Evolutionary conservation across 2,888 invertebrate genomes (phyloP).

Genomic region (Drosophila robusta): DNA sequence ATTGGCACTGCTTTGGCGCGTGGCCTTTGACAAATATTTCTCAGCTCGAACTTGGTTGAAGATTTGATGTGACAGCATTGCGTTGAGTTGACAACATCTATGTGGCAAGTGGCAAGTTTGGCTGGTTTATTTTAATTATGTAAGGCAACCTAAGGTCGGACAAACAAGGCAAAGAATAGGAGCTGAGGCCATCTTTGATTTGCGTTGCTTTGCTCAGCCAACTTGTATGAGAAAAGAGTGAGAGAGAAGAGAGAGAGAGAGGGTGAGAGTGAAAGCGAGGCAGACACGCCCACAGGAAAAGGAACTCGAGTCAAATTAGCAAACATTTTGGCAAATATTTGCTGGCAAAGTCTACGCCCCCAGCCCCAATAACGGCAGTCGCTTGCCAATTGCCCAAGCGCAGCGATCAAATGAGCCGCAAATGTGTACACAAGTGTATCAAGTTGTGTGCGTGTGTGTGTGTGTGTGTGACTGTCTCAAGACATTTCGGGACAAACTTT

Average conservation of each 20-base stretch:
- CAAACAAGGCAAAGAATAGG: not conserved
- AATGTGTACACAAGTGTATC: constrained; percentile 68
- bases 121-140: constrained; percentile 42
- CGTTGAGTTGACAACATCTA: constrained; percentile 12
- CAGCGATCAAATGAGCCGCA: constrained; percentile 77
- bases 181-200: constrained; percentile 25
- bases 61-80: constrained; percentile 6
- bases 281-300: constrained; percentile 16
- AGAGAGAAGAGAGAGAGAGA: not conserved
- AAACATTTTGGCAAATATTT: constrained; percentile 77
- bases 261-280: not conserved
- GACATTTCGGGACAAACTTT: constrained; percentile 25
- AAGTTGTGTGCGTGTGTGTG: constrained; percentile 20
- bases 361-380: constrained; percentile 9
- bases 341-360: constrained; percentile 30
- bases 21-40: constrained; percentile 7
- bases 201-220: constrained; percentile 28
- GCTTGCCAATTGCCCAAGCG: constrained; percentile 69
- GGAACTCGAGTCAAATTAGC: constrained; percentile 71
- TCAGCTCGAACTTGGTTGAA: not conserved
- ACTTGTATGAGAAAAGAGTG: constrained; percentile 17
- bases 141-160: constrained; percentile 1
- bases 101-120: constrained; percentile 22
- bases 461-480: constrained; percentile 7
- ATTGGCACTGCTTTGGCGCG: not conserved